Evolutionary conservation across 2,113 vertebrate genomes (phyloP).

Genomic region (Apeltes quadracus): DNA sequence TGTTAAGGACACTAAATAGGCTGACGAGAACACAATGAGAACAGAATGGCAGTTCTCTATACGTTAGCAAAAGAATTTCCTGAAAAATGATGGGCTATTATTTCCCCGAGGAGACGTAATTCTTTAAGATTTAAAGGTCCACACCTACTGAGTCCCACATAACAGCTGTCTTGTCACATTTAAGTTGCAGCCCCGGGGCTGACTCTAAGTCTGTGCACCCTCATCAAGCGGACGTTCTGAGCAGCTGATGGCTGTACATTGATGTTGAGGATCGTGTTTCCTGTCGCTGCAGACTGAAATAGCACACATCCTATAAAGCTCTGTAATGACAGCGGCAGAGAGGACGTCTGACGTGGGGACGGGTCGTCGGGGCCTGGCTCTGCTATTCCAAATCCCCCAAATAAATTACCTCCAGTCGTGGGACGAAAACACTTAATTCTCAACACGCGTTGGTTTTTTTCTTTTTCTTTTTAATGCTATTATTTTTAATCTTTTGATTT

Average conservation of each 20-base stretch:
- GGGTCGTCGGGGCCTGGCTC: neutral
- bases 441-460: neutral
- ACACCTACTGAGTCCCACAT: conserved; percentile 40
- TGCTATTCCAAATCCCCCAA: conserved; percentile 19
- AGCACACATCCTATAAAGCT: conserved; percentile 73
- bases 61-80: neutral
- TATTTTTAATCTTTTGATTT: neutral
- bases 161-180: conserved; percentile 39
- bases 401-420: conserved; percentile 35
- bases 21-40: neutral
- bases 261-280: conserved; percentile 72
- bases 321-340: conserved; percentile 57
- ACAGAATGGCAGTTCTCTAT: neutral
- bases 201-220: conserved; percentile 51
- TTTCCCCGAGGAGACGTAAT: conserved; percentile 27
- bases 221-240: conserved; percentile 57
- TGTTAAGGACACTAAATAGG: neutral
- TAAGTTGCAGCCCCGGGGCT: conserved; percentile 22
- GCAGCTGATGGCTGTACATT: conserved; percentile 65
- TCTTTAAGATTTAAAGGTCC: conserved; percentile 12
- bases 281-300: conserved; percentile 65
- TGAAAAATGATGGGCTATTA: neutral
- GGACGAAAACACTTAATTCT: neutral
- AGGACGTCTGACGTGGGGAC: conserved; percentile 24
- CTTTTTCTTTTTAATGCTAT: neutral